Evolutionary conservation across 2,113 vertebrate genomes (phyloP).

Genomic region (Meriones unguiculatus): DNA sequence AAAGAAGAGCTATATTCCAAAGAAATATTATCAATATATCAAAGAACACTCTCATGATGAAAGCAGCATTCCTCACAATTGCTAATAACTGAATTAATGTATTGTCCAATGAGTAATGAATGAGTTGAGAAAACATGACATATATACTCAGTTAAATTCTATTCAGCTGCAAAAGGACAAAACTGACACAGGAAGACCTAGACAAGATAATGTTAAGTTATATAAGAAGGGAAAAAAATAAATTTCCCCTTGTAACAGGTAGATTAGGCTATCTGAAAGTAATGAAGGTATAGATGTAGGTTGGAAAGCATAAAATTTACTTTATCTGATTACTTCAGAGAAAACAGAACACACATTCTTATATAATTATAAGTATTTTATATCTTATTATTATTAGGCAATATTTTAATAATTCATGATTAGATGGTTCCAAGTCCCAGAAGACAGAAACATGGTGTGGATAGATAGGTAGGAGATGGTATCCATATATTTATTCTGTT

Average conservation of each 20-base stretch:
- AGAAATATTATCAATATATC: not conserved
- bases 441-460: not conserved
- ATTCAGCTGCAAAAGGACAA: not conserved
- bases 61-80: not conserved
- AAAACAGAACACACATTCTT: not conserved
- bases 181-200: too few relatives aligned
- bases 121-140: not conserved
- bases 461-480: not conserved
- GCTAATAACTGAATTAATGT: not conserved
- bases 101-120: not conserved
- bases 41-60: not conserved
- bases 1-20: not conserved
- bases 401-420: slow-evolving; percentile 4
- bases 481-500: not conserved
- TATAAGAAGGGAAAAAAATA: not conserved
- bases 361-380: not conserved
- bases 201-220: not conserved
- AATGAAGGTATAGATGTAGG: not conserved
- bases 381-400: not conserved
- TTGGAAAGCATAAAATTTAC: not conserved
- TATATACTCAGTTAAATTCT: not conserved
- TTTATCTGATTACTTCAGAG: slow-evolving; percentile 12
- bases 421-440: not conserved
- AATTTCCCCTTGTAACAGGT: not conserved
- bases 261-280: not conserved